phyloP scores from a whole-genome alignment of 1,140 invertebrate genomes.

The Mamestra configurata region DNA sequence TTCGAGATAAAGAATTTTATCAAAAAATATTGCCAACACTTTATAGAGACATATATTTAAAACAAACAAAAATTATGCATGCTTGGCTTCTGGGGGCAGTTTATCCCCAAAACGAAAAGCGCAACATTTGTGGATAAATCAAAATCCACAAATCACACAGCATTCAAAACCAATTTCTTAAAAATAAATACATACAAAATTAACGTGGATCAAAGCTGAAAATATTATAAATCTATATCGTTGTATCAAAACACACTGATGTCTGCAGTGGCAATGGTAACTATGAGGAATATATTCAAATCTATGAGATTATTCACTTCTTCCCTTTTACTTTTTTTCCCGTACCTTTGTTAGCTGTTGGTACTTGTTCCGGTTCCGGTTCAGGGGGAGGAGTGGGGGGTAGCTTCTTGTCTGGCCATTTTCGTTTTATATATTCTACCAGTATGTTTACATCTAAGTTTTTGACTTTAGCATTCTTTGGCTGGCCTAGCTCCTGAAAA shows the following conservation, averaged over 20 bases:
- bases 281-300: no score
- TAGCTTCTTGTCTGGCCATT: constrained; percentile 77
- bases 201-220: no score
- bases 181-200: not conserved
- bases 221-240: no score
- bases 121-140: no score
- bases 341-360: constrained; percentile 54
- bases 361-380: constrained; percentile 55
- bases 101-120: not conserved
- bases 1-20: no score
- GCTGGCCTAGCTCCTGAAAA: constrained; percentile 63
- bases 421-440: constrained; percentile 74
- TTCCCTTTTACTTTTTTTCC: constrained; percentile 59
- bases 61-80: not conserved
- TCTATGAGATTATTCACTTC: constrained; percentile 46
- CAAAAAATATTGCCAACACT: no score
- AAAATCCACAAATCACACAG: not conserved
- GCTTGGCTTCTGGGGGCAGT: not conserved
- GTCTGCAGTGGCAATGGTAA: no score
- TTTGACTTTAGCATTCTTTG: constrained; percentile 61
- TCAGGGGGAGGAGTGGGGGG: constrained; percentile 73
- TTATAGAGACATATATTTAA: no score
- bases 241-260: no score
- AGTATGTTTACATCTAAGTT: constrained; percentile 65
- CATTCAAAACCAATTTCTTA: not conserved